phyloP scores from a whole-genome alignment of 2,888 invertebrate genomes.

The Spatulosminthurus flaviceps region DNA sequence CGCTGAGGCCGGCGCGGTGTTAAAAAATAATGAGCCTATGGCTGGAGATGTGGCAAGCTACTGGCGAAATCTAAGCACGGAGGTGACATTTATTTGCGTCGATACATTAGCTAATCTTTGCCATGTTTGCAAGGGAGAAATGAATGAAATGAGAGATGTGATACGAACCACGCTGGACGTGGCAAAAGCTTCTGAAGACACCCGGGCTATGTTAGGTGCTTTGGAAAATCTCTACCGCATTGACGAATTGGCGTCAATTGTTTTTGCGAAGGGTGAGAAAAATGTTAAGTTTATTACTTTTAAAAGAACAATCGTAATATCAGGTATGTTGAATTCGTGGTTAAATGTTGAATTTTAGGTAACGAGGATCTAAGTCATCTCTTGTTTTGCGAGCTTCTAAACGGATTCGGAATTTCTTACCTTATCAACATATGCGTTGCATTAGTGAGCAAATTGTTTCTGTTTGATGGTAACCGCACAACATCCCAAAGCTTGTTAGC shows the following conservation, averaged over 20 bases:
- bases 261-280: slow-evolving; percentile 61
- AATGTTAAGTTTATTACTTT: not conserved
- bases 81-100: slow-evolving; percentile 60
- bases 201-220: slow-evolving; percentile 62
- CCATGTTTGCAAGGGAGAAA: slow-evolving; percentile 62
- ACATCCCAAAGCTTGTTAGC: slow-evolving; percentile 62
- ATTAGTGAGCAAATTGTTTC: slow-evolving; percentile 60
- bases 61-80: slow-evolving; percentile 62
- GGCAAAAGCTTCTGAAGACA: slow-evolving; percentile 63
- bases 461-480: slow-evolving; percentile 60
- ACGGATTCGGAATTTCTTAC: slow-evolving; percentile 62
- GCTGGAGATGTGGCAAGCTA: slow-evolving; percentile 52
- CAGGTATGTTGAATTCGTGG: too few species aligned
- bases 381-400: slow-evolving; percentile 62
- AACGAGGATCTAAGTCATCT: slow-evolving; percentile 63
- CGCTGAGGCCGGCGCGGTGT: slow-evolving; percentile 46
- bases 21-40: slow-evolving; percentile 37
- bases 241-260: slow-evolving; percentile 62
- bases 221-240: slow-evolving; percentile 60
- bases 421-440: slow-evolving; percentile 61
- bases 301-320: too few species aligned
- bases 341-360: too few species aligned
- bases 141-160: slow-evolving; percentile 63
- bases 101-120: slow-evolving; percentile 61
- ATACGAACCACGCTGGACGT: slow-evolving; percentile 63